These are phyloP conservation scores for Thysanoteuthis rhombus DNA, from an alignment of 2,888 invertebrate genomes.

Conservation along the genomic window DNA sequence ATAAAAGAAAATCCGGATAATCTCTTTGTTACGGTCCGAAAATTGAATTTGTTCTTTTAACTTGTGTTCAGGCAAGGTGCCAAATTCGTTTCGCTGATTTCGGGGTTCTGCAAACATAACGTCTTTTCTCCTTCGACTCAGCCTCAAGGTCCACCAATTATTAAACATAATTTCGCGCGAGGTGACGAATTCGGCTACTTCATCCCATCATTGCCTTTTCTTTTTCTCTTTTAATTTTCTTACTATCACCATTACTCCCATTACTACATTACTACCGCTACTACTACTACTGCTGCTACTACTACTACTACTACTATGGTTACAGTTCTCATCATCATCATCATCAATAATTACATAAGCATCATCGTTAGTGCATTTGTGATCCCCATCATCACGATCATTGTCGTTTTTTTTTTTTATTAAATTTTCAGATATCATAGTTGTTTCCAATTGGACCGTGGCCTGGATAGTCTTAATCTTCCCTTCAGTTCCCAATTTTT, in stretches of 20 bases:
- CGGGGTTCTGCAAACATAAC: background rate
- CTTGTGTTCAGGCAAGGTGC: constrained; percentile 12
- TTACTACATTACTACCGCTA: background rate
- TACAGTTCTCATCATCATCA: background rate
- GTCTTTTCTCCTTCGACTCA: background rate
- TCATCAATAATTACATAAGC: background rate
- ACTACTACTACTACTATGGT: background rate
- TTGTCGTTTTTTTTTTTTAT: too few species aligned
- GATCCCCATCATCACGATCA: background rate
- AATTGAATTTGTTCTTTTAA: background rate
- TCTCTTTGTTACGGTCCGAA: constrained; percentile 12
- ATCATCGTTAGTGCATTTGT: background rate
- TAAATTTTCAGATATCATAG: background rate
- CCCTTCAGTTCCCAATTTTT: background rate
- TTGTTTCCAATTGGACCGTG: background rate
- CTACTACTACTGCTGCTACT: background rate
- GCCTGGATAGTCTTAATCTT: background rate
- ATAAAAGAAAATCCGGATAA: background rate
- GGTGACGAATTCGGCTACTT: background rate
- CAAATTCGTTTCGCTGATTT: background rate
- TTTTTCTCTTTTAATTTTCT: background rate
- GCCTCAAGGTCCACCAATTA: background rate
- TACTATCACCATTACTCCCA: background rate
- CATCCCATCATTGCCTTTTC: background rate
- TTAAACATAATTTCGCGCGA: background rate